Evolutionary conservation across 2,113 vertebrate species (phyloP).

Genomic region (Pipra filicauda): DNA sequence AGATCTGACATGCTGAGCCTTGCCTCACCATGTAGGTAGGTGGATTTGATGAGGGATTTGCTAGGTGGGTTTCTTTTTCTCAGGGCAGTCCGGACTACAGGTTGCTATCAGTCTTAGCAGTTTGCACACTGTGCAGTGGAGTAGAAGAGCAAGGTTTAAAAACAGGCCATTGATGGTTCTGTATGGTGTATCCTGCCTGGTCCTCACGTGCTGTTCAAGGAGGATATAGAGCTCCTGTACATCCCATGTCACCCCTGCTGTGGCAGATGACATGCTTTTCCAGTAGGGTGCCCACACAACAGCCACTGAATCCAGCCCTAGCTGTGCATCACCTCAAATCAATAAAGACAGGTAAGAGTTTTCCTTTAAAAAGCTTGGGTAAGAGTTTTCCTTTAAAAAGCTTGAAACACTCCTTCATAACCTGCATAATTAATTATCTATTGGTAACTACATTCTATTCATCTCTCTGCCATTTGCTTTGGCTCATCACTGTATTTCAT

Average conservation of each 20-base stretch:
- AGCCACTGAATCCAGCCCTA: not conserved
- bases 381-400: not conserved
- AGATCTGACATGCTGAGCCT: not conserved
- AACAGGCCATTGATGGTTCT: not conserved
- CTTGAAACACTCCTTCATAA: not conserved
- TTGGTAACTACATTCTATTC: not conserved
- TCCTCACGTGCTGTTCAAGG: not conserved
- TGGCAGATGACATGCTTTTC: not conserved
- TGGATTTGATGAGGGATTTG: accelerated
- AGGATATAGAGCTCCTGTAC: not conserved
- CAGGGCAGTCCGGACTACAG: not conserved
- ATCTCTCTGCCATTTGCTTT: not conserved
- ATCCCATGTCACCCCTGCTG: not conserved
- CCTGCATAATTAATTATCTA: not conserved
- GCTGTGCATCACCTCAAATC: not conserved
- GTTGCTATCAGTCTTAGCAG: not conserved
- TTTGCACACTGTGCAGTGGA: not conserved
- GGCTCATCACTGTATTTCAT: not conserved
- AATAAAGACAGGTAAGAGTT: not conserved
- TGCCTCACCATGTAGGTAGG: not conserved
- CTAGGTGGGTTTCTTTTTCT: not conserved
- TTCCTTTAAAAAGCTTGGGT: not conserved
- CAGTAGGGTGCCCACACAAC: not conserved
- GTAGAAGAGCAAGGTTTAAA: not conserved
- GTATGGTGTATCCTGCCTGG: not conserved